Base-by-base conservation (phyloP, 2,888 invertebrate genomes). In the Chrysolina haemoptera region DNA sequence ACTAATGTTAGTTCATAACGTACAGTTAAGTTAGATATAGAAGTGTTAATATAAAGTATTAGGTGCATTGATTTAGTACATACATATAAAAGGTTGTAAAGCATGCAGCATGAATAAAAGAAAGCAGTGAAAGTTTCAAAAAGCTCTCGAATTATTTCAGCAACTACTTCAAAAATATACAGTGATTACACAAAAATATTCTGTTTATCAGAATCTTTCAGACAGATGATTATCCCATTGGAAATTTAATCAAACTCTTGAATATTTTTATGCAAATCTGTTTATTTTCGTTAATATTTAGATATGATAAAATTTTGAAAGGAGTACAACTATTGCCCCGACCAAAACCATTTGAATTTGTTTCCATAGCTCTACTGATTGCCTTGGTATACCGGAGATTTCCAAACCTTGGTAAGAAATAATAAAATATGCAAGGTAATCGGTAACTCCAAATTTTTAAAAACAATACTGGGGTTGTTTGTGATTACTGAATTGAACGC, bases 101-200 rank as follows among this genome's bases (percentile, higher is more conserved):
- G 11, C 43, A 65, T 64, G 70, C 74, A 74, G 63, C 70, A 50
- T 53, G 68, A 59, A 64, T 53, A 70, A 55, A 73, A 70, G n/a
- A 59, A 59, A 59, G 59, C 35, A 18, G 8, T 27, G 27, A 59
- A 35, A 8, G 27, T 27, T 27, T 59, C 70, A 74, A 74, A 63
- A 75, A 75, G 71, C 70, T 22, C 41, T 68, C 55, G 68, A 70
- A 65, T 55, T 64, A 73, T 71, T 71, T 73, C 74, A 68, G 75
- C 75, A 68, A 68, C 77, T 77, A 77, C 77, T 76, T 72, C 73
- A 73, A 64, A 72, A 74, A 77, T 75, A 75, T 69, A 75, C 75
- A 75, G 69, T 65, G 46, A 65, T 68, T 46, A 66, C 65, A 64
- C 70, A 50, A 69, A 41, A 66, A 41, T 65, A 50, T 50, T 22